These are phyloP conservation scores for Thereva nobilitata DNA, from an alignment of 2,888 invertebrate genomes.

Conservation along the genomic window DNA sequence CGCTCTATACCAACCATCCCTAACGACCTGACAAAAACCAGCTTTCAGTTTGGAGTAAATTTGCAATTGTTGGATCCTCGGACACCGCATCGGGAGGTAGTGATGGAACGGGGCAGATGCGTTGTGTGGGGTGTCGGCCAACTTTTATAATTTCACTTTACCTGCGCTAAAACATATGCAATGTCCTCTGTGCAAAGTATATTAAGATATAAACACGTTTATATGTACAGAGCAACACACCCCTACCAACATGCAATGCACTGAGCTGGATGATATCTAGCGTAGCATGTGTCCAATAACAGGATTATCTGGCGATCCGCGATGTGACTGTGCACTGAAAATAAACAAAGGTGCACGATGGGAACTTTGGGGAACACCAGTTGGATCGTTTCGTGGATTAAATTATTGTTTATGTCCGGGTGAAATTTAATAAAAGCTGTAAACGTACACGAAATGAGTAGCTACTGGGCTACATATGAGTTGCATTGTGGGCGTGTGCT, in stretches of 20 bases:
- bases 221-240: too few species aligned
- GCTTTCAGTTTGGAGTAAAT: too few species aligned
- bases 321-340: conserved; percentile 7
- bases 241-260: too few species aligned
- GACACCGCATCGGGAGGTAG: too few species aligned
- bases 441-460: neutral
- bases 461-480: neutral
- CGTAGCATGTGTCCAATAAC: conserved; percentile 8
- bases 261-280: neutral
- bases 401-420: conserved; percentile 28
- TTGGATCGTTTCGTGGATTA: conserved; percentile 15
- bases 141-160: conserved; percentile 32
- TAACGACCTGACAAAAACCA: too few species aligned
- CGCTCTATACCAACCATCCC: conserved; percentile 1
- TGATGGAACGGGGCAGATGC: neutral
- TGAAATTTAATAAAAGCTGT: conserved; percentile 26
- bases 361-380: conserved; percentile 19
- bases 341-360: conserved; percentile 7
- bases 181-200: neutral
- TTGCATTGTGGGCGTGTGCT: conserved; percentile 2
- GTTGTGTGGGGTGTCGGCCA: conserved; percentile 14
- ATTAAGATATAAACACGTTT: too few species aligned
- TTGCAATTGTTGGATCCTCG: too few species aligned
- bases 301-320: conserved; percentile 19
- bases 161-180: conserved; percentile 31